Evolutionary conservation across 2,113 vertebrate genomes (phyloP), one percentile per base, ranked within the genome.

Genomic region (Ammodramus savannarum): DNA sequence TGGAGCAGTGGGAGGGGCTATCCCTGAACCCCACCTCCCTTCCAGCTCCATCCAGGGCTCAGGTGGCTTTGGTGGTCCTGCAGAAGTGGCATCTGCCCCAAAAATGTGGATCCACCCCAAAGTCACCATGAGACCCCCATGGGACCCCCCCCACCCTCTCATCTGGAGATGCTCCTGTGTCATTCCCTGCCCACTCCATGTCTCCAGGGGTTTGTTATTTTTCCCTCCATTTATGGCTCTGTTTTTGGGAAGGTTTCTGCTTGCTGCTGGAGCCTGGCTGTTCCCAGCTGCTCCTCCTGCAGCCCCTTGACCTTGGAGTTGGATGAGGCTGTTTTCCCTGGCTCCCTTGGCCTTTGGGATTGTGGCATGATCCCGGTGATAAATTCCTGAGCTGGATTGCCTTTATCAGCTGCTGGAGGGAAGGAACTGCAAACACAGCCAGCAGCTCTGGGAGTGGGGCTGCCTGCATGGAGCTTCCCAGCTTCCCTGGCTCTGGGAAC

Each of bases 261-360:
- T 73, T 14, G 20, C n/a, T 69, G 2, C 61, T 38, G 68, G 31
- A 91, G 31, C 59, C n/a, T 81, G 61, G 31, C 34, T 78, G 57
- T 34, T 89, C 71, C 81, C 52, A n/a, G 48, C 69, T 65, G 66
- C 41, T 89, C 54, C 32, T 85, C 63, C 69, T 79, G 58, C 78
- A 76, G 58, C 67, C 54, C 34, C 81, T 94, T 95, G 95, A 93
- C 91, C 94, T 96, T 96, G 93, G 69, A 62, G 49, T 32, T 65
- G 85, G 49, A 34, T 43, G 87, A 63, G 72, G 61, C 38, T 81
- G 80, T 78, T 94, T 80, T 52, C 72, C 91, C 79, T 39, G 72
- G 58, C 91, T 95, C 71, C 74, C 83, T 55, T 83, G 91, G 93
- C 94, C 94, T 93, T 89, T 89, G 93, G 91, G 93, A 72, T 66